A percentile compares a stretch with the other conserved stretches of the same genome.
phyloP scores from a whole-genome alignment of 2,888 invertebrate species.

The Serripes groenlandicus region DNA sequence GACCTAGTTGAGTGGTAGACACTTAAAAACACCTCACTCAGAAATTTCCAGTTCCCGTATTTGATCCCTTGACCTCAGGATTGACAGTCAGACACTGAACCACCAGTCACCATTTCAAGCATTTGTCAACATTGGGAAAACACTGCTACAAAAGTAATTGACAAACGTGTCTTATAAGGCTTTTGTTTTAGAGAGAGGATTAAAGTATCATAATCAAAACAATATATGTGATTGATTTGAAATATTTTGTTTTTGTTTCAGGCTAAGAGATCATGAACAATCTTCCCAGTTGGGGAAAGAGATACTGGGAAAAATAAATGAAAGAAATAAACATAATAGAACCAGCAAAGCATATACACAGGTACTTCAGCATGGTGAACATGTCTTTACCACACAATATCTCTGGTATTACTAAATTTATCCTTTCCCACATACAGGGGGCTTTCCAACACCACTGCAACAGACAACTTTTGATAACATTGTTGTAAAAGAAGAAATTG shows the following conservation, averaged over 20 bases:
- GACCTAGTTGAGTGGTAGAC: too few relatives aligned
- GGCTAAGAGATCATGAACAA: constrained; percentile 80
- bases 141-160: too few relatives aligned
- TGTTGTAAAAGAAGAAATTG: background rate
- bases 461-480: background rate
- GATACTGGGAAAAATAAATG: constrained; percentile 81
- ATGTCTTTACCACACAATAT: background rate
- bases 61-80: too few relatives aligned
- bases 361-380: constrained; percentile 57
- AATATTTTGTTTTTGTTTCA: constrained; percentile 57
- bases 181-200: too few relatives aligned
- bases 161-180: too few relatives aligned
- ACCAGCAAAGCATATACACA: constrained; percentile 81
- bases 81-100: too few relatives aligned
- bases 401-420: too few relatives aligned
- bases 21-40: too few relatives aligned
- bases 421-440: too few relatives aligned
- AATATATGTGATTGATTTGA: background rate
- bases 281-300: constrained; percentile 79
- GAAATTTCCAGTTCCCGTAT: too few relatives aligned
- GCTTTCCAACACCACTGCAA: background rate
- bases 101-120: too few relatives aligned
- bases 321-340: constrained; percentile 80
- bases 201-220: background rate
- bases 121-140: too few relatives aligned